Conservation (phyloP, 2,113 vertebrate genomes). For the Cnemophilus loriae region DNA sequence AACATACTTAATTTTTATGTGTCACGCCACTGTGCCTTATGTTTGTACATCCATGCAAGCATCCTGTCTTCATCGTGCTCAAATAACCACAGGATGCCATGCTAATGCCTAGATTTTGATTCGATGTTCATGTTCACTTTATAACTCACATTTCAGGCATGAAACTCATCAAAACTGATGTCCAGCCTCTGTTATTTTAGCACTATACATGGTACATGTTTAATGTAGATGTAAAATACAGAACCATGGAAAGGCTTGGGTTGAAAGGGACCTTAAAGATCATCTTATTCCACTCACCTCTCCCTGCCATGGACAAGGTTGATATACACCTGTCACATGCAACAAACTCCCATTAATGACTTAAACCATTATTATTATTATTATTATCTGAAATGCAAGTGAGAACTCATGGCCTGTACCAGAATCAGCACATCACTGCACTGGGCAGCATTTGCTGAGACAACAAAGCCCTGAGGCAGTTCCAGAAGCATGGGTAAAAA, state of each 20-base stretch:
- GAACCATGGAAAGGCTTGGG: neutral
- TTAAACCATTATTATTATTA: neutral
- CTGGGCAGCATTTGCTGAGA: neutral
- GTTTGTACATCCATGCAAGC: neutral
- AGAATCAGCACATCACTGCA: neutral
- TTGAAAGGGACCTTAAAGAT: neutral
- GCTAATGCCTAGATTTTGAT: neutral
- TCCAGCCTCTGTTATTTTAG: neutral
- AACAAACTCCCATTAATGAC: neutral
- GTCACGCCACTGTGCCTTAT: neutral
- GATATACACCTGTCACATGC: no score
- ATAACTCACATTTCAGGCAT: neutral
- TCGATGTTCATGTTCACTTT: neutral
- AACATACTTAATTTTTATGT: neutral
- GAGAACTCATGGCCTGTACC: neutral
- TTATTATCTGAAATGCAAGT: neutral
- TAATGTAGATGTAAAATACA: neutral
- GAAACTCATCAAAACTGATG: neutral
- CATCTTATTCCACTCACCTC: no score
- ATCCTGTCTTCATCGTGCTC: neutral
- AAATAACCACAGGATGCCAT: neutral
- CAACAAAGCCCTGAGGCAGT: neutral
- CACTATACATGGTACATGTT: accelerated
- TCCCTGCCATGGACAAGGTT: neutral
- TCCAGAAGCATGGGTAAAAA: neutral